phyloP scores from a whole-genome alignment of 64 coral and sea anemone genomes.

The Cladopsammia gracilis region DNA sequence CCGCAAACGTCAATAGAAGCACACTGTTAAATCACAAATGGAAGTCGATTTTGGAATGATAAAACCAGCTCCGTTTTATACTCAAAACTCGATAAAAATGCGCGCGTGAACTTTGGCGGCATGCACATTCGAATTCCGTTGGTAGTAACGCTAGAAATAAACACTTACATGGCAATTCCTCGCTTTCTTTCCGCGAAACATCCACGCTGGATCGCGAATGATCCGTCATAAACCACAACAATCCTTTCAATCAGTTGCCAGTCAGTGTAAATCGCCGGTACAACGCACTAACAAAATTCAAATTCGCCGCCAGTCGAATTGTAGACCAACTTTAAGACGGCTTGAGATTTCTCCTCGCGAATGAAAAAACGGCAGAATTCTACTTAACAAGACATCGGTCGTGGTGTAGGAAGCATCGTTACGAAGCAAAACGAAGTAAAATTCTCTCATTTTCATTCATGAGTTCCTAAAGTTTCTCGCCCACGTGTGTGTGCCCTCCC shows the following conservation, averaged over 20 bases:
- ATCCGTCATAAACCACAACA: conserved; percentile 21
- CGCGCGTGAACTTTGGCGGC: too few relatives aligned
- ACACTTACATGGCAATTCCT: conserved; percentile 20
- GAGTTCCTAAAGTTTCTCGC: neutral
- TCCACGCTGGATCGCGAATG: neutral
- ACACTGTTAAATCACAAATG: neutral
- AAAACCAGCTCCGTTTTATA: neutral
- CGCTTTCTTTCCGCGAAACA: neutral
- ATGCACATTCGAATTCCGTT: neutral
- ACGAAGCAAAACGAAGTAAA: conserved; percentile 20
- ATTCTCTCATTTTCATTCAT: conserved; percentile 40
- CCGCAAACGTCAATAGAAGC: neutral
- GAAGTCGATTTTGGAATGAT: neutral
- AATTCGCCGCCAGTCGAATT: conserved; percentile 17
- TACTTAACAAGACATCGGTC: neutral
- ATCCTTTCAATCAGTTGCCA: neutral
- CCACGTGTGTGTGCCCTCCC: conserved; percentile 9
- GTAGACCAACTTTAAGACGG: neutral
- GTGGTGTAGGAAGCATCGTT: neutral
- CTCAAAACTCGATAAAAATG: too few relatives aligned
- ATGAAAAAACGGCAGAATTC: conserved; percentile 26
- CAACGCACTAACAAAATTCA: neutral
- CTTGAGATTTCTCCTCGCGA: neutral
- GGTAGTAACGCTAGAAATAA: too few relatives aligned
- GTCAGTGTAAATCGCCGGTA: neutral